These are phyloP conservation scores for Ailuropoda melanoleuca DNA, from an alignment of 2,113 vertebrate genomes.

Conservation along the genomic window DNA sequence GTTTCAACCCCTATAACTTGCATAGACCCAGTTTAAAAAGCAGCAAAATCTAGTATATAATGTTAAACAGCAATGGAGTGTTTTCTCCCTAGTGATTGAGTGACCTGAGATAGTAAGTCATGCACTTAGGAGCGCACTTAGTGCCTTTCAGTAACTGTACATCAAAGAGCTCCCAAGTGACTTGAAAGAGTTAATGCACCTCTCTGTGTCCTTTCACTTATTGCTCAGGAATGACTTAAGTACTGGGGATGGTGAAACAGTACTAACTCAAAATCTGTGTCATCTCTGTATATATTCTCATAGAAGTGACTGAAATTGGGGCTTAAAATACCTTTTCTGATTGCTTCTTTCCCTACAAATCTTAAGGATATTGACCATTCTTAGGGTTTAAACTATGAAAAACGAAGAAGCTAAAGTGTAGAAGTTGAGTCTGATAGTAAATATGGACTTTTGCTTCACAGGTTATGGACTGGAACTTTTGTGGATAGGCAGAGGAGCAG, in stretches of 20 bases:
- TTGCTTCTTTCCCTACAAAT: constrained; percentile 4
- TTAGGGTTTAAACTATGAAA: constrained; percentile 4
- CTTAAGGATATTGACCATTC: not conserved
- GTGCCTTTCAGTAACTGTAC: not conserved
- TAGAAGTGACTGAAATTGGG: not conserved
- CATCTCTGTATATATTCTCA: not conserved
- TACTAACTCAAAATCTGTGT: not conserved
- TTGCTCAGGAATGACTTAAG: not conserved
- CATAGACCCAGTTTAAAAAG: not conserved
- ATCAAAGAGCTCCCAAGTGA: constrained; percentile 9
- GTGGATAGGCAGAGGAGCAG: not conserved
- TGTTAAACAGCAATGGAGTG: not conserved
- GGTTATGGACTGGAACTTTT: not conserved
- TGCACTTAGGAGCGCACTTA: not conserved
- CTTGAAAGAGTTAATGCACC: constrained; percentile 26
- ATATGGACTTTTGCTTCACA: not conserved
- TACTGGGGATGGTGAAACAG: not conserved
- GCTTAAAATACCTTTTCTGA: not conserved
- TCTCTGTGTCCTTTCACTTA: constrained; percentile 25
- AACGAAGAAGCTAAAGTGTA: not conserved
- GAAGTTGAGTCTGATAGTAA: constrained; percentile 7
- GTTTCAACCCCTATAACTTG: constrained; percentile 20
- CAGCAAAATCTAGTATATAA: not conserved
- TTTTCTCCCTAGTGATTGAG: not conserved
- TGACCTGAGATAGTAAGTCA: not conserved